A percentile compares a stretch with the other conserved stretches of the same genome.
These are phyloP conservation scores for Tetrao urogallus DNA, from an alignment of 2,113 vertebrate genomes.

Conservation along the genomic window DNA sequence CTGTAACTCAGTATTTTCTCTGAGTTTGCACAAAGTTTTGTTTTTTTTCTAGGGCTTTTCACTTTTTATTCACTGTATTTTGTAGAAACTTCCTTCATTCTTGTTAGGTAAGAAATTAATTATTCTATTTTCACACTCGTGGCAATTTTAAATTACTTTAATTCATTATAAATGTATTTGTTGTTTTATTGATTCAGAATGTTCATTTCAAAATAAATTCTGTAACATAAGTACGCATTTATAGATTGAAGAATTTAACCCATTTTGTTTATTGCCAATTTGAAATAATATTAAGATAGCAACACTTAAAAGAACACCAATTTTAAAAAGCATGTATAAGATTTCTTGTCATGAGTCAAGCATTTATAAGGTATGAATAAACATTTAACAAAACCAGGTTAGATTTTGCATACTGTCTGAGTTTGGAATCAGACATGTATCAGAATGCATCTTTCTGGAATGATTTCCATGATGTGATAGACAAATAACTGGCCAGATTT, in stretches of 20 bases:
- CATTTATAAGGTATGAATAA: background rate
- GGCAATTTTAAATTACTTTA: background rate
- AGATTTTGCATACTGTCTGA: background rate
- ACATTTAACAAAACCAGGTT: background rate
- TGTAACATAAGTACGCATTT: background rate
- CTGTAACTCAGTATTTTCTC: background rate
- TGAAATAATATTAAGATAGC: background rate
- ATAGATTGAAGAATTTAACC: background rate
- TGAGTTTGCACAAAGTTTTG: background rate
- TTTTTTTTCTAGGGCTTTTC: background rate
- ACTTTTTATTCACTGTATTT: background rate
- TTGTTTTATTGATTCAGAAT: background rate
- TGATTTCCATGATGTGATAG: background rate
- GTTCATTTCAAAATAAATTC: background rate
- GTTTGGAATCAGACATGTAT: background rate
- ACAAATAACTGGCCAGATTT: background rate
- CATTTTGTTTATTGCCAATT: background rate
- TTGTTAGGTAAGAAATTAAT: background rate
- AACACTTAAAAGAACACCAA: background rate
- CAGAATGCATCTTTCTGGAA: background rate
- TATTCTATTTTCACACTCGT: background rate
- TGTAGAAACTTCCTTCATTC: background rate
- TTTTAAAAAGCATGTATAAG: background rate
- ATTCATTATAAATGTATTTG: background rate
- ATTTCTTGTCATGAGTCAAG: background rate